Evolutionary conservation across 2,797 vertebrate genomes (phyloP), one percentile per base, ranked within the genome.

Genomic region (Periparus ater): DNA sequence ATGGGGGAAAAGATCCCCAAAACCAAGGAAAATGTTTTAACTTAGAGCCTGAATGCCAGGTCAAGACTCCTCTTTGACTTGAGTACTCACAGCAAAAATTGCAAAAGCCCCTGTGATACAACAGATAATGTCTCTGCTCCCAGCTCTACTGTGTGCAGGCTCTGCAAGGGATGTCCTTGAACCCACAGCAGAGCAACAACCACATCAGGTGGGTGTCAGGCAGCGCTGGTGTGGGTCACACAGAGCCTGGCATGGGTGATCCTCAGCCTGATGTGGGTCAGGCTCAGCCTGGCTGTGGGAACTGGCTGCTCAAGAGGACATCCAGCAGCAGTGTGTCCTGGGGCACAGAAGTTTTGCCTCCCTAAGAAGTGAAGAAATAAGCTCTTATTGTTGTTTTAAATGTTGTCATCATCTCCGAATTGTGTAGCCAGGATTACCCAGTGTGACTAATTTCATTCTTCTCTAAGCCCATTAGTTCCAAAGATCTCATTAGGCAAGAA

Each of bases 401-500:
- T 27, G 44, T 51, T 87, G 85, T 48, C 63, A 2, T 89, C 63
- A 18, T 93, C 88, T 42, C 76, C 45, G 75, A 76, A 58, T 63
- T 45, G 53, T 44, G 81, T n/a, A 14, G 91, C 78, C 42, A 51
- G 34, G 18, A 54, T 51, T 74, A 92, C 40, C 27, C n/a, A 11
- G 12, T 47, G 77, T 92, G 91, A 94, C 61, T 90, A 50, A 76
- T 62, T 67, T 40, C 57, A 77, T 85, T 91, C 62, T 90, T 81
- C 77, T 42, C 53, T 3, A 47, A 83, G 85, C 61, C 63, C 87
- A 47, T 83, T 93, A 83, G 67, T 53, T 76, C 48, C 86, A 54
- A 42, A 42, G 45, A 60, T 73, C 90, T 94, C 90, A 89, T 95
- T 92, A 94, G 67, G 79, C 68, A 78, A 78, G 62, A 80, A 70